A percentile compares a stretch with the other conserved stretches of the same genome.
phyloP scores from a whole-genome alignment of 2,888 invertebrate species.

The Phortica okadai region DNA sequence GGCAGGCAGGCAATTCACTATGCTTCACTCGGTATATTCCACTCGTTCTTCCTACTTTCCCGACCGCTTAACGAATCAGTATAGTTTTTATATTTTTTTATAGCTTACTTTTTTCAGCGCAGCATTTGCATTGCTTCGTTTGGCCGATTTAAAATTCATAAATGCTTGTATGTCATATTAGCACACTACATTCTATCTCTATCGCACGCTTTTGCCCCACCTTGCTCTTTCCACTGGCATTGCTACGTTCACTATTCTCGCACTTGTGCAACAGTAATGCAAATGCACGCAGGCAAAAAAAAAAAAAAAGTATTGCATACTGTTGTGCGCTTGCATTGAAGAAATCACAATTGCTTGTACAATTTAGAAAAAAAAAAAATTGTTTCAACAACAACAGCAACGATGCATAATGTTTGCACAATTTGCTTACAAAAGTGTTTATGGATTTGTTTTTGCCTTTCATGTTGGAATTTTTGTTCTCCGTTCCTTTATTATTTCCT shows the following conservation, averaged over 20 bases:
- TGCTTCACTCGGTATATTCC: background rate
- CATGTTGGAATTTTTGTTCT: background rate
- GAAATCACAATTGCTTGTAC: slow-evolving; percentile 65
- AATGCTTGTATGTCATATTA: slow-evolving; percentile 58
- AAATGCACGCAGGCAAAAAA: slow-evolving; percentile 38
- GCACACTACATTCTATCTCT: slow-evolving; percentile 38
- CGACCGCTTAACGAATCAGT: background rate
- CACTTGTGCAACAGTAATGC: slow-evolving; percentile 51
- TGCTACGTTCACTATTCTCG: background rate
- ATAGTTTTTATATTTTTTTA: background rate
- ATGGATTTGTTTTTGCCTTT: slow-evolving; percentile 1
- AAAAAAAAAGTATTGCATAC: slow-evolving; percentile 50
- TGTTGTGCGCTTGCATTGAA: slow-evolving; percentile 52
- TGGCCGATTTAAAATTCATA: slow-evolving; percentile 65
- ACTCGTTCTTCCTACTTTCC: background rate
- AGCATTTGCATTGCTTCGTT: slow-evolving; percentile 56
- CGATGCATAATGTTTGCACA: background rate
- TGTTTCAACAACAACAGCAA: slow-evolving; percentile 3
- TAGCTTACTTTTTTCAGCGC: slow-evolving; percentile 46
- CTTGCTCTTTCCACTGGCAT: background rate
- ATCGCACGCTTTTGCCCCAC: background rate
- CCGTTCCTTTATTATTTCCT: slow-evolving; percentile 12
- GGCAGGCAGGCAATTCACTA: background rate
- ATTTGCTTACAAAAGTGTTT: slow-evolving; percentile 29
- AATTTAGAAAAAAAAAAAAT: slow-evolving; percentile 68